phyloP scores from a whole-genome alignment of 2,888 invertebrate species.

The Drosophila anomelani region DNA sequence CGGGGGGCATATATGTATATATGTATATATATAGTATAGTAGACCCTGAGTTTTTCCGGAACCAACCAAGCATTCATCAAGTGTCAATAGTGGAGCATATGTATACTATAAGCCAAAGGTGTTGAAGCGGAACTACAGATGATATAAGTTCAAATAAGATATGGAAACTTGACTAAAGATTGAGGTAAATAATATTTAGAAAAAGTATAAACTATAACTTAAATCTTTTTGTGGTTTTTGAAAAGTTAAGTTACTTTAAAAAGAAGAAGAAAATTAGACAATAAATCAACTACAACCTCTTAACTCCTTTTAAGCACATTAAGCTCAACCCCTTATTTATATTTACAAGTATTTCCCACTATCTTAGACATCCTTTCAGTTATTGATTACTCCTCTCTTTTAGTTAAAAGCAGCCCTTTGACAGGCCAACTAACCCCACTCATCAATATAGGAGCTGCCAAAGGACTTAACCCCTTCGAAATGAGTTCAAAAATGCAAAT shows the following conservation, averaged over 20 bases:
- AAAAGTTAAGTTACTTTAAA: too few relatives aligned
- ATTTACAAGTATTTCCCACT: slow-evolving; percentile 14
- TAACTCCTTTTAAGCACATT: background rate
- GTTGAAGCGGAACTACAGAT: slow-evolving; percentile 39
- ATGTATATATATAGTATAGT: background rate
- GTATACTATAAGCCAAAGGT: slow-evolving; percentile 1
- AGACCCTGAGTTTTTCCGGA: slow-evolving; percentile 50
- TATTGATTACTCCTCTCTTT: slow-evolving; percentile 49
- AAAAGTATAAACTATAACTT: background rate
- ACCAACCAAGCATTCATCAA: slow-evolving; percentile 63
- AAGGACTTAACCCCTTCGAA: slow-evolving; percentile 43
- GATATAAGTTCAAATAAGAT: slow-evolving; percentile 7
- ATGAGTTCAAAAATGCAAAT: slow-evolving; percentile 56
- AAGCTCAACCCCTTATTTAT: background rate
- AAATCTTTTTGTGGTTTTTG: too few relatives aligned
- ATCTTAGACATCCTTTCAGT: slow-evolving; percentile 47
- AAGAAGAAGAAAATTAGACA: too few relatives aligned
- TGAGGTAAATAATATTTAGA: background rate
- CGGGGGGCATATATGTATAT: slow-evolving; percentile 41
- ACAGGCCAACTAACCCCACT: slow-evolving; percentile 47
- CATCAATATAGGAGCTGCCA: slow-evolving; percentile 55
- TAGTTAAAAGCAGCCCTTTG: slow-evolving; percentile 23
- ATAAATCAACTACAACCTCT: background rate
- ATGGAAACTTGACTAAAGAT: background rate
- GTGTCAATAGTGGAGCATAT: slow-evolving; percentile 51